Percentiles rank a stretch among this genome's conserved stretches.
phyloP scores from a whole-genome alignment of 2,113 vertebrate species.

The Ariopsis seemanni region DNA sequence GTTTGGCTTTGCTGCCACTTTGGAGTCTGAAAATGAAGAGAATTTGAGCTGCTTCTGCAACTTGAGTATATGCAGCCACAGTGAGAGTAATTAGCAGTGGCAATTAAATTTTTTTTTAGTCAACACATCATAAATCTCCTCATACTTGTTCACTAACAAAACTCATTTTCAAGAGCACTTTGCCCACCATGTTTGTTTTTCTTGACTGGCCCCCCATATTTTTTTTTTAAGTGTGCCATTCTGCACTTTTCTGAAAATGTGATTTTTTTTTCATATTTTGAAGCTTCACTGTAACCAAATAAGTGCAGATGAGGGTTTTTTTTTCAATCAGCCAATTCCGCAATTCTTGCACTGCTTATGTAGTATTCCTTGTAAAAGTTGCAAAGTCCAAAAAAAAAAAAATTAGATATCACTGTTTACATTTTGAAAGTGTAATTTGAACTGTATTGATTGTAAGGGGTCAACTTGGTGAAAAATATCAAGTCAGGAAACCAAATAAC shows the following conservation, averaged over 20 bases:
- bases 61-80: not conserved
- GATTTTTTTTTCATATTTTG: too few species aligned
- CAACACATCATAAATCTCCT: conserved; percentile 8
- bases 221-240: not conserved
- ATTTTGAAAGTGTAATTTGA: too few species aligned
- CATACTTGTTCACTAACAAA: not conserved
- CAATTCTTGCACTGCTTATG: too few species aligned
- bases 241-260: not conserved
- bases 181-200: not conserved
- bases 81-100: not conserved
- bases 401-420: too few species aligned
- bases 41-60: not conserved
- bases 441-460: too few species aligned
- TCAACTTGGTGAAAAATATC: not conserved
- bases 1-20: not conserved
- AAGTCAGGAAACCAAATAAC: not conserved
- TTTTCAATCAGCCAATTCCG: too few species aligned
- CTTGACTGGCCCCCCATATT: not conserved
- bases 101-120: not conserved
- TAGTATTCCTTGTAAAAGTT: too few species aligned
- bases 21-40: not conserved
- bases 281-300: too few species aligned
- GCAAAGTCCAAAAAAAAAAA: too few species aligned
- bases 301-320: too few species aligned
- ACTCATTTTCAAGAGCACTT: not conserved